Evolutionary conservation across 1,140 invertebrate species (phyloP), one percentile per base, ranked within the genome.

Genomic region (Plectus sambesii): DNA sequence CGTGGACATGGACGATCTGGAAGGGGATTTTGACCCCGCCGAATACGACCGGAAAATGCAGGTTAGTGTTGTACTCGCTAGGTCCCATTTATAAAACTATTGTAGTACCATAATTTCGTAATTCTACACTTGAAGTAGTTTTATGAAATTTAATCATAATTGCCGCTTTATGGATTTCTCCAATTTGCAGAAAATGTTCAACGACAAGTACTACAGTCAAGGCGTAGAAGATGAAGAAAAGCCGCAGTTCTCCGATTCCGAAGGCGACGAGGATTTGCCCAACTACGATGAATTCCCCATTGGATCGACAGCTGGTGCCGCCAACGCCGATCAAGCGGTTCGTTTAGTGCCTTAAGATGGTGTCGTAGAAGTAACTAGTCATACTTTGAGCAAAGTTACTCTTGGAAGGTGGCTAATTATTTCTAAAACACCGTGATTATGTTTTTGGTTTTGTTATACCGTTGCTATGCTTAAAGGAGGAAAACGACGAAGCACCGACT

Each of bases 21-120:
- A 90, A 49, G 82, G 78, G n/a, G 89, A 96, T 65, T 97, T 94
- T 72, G 86, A 96, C 74, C 87, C 88, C 0, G 79, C 79, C 20
- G 80, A 83, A 51, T 81, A 94, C 70, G 89, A 96, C 69, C 73
- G 75, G 47, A 78, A 81, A 59, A 96, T 97, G 90, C 73, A 72
- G 60, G 73, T 73, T 53, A 35, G 42, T 26, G 5, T 15, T 30
- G 27, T 20, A 25, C 36, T 5, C 8, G 33, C 23, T 5, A 51
- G 15, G 12, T n/a, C n/a, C n/a, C n/a, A 51, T 17, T 19, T 12
- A 19, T 47, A 45, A 23, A 35, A 2, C 26, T 12, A 36, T 27
- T 33, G 20, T 17, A 27, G 3, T 1, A 44, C 3, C 2, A 44
- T 15, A 1, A 45, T 27, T 35, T 17, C 40, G 15, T 20, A 42